Conservation (phyloP, 2,113 vertebrate genomes). For the Tragulus kanchil region DNA sequence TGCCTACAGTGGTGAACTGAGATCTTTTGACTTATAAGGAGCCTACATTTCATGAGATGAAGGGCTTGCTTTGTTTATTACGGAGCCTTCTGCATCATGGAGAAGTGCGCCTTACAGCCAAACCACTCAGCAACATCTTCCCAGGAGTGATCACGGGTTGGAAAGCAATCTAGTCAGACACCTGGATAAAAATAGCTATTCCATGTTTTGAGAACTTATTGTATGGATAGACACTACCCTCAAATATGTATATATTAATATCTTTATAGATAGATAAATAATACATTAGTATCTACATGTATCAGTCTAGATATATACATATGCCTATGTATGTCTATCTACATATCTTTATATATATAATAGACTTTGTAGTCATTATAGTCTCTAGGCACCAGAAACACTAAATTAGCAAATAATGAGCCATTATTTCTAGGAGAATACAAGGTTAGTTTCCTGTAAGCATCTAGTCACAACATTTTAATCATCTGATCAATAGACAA, state of each 20-base stretch:
- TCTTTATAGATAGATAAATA: not conserved
- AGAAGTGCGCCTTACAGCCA: not conserved
- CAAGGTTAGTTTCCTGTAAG: not conserved
- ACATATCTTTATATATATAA: too few relatives aligned
- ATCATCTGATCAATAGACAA: not conserved
- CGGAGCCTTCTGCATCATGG: not conserved
- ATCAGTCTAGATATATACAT: not conserved
- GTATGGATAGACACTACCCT: not conserved
- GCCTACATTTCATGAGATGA: not conserved
- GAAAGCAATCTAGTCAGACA: not conserved
- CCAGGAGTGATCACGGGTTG: not conserved
- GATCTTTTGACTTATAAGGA: not conserved
- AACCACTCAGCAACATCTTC: not conserved
- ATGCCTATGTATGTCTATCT: too few relatives aligned
- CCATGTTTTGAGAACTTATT: not conserved
- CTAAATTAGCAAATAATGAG: not conserved
- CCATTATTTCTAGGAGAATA: not conserved
- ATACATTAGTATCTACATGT: not conserved
- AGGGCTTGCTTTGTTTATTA: not conserved
- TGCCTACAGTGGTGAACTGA: not conserved
- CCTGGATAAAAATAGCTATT: not conserved
- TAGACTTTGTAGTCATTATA: not conserved
- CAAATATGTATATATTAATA: not conserved
- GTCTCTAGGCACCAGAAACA: not conserved
- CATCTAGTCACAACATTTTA: not conserved